Conservation (phyloP, 2,797 vertebrate genomes). For the Catharus ustulatus region DNA sequence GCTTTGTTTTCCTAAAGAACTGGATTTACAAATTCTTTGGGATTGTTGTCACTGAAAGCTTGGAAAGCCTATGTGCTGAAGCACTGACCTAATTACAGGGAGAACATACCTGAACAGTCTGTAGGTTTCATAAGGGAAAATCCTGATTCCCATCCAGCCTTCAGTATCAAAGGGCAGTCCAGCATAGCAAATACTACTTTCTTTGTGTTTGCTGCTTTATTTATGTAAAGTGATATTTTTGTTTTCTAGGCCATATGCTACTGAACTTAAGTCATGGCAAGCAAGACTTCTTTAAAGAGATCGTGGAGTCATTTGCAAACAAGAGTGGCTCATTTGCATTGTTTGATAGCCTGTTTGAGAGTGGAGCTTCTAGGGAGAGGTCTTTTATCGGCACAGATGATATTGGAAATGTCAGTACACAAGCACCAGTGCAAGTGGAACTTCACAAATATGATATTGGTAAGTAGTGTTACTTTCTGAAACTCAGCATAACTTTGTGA, state of each 20-base stretch:
- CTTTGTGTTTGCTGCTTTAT: neutral
- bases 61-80: neutral
- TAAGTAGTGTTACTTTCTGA: slow-evolving; percentile 71
- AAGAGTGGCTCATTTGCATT: slow-evolving; percentile 84
- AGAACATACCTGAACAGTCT: neutral
- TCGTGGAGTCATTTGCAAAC: slow-evolving; percentile 93
- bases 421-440: slow-evolving; percentile 80
- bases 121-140: neutral
- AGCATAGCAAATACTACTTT: neutral
- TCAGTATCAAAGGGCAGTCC: neutral
- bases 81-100: neutral
- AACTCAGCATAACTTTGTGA: neutral
- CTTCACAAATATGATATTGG: slow-evolving; percentile 88
- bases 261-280: slow-evolving; percentile 86
- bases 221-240: neutral
- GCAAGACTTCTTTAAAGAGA: slow-evolving; percentile 85
- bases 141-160: neutral
- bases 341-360: slow-evolving; percentile 86
- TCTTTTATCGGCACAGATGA: slow-evolving; percentile 91
- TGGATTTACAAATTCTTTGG: neutral
- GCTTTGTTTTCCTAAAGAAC: neutral
- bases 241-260: slow-evolving; percentile 89
- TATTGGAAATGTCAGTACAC: slow-evolving; percentile 78
- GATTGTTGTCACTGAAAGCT: neutral
- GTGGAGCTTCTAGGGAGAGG: slow-evolving; percentile 69